These are phyloP conservation scores for Apotomis capreana DNA, from an alignment of 2,888 invertebrate species.

Conservation along the genomic window DNA sequence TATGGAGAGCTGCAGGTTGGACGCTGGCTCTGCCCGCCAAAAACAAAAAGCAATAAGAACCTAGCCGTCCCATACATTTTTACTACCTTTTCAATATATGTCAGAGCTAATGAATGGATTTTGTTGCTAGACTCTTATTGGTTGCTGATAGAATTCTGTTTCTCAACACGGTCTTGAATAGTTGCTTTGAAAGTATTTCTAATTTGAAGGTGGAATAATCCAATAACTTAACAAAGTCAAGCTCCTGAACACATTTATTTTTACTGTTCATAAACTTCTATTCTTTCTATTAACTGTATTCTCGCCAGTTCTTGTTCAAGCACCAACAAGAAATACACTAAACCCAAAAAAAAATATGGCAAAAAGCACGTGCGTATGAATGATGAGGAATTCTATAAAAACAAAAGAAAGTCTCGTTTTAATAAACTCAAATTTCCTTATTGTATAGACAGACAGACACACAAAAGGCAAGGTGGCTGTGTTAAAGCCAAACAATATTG, in stretches of 20 bases:
- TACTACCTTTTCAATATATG: not conserved
- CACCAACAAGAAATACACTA: not conserved
- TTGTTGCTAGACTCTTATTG: constrained; percentile 21
- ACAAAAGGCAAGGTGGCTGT: constrained; percentile 20
- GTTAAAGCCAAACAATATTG: constrained; percentile 15
- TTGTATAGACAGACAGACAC: constrained; percentile 10
- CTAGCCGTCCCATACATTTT: constrained; percentile 3
- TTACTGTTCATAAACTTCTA: constrained; percentile 10
- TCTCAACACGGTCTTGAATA: constrained; percentile 29
- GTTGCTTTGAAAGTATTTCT: constrained; percentile 29
- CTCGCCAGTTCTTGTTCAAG: not conserved
- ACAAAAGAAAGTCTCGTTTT: constrained; percentile 22
- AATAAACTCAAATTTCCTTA: constrained; percentile 20
- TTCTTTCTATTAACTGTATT: constrained; percentile 16
- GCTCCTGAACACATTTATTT: constrained; percentile 9
- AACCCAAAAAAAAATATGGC: not conserved
- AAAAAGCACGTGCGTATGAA: constrained; percentile 17
- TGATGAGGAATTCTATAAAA: constrained; percentile 2
- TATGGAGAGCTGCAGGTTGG: constrained; percentile 39
- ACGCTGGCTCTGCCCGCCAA: constrained; percentile 5
- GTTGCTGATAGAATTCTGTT: constrained; percentile 31
- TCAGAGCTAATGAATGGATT: constrained; percentile 32
- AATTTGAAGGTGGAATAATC: constrained; percentile 26
- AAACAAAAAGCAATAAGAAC: constrained; percentile 14
- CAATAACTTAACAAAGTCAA: constrained; percentile 9